These are phyloP conservation scores for Lophius piscatorius DNA, from an alignment of 2,113 vertebrate genomes.

Conservation along the genomic window DNA sequence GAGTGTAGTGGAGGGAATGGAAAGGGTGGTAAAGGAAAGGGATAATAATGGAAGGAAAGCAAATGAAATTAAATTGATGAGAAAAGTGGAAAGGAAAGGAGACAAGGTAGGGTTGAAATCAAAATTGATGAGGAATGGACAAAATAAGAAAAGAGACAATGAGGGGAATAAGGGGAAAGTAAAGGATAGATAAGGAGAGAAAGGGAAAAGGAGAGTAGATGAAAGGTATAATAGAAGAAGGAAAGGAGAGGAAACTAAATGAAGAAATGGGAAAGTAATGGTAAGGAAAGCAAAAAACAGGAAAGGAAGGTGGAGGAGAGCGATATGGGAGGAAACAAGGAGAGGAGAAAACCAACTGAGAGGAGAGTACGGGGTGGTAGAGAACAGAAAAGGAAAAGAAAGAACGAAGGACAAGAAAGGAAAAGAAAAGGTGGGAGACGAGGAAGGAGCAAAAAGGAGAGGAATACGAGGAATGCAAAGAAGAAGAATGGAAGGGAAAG, in stretches of 20 bases:
- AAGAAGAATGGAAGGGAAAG: too few species aligned
- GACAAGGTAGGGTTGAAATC: too few species aligned
- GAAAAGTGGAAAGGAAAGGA: neutral
- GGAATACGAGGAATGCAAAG: neutral
- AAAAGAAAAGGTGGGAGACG: neutral
- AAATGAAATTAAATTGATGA: neutral
- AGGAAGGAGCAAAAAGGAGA: neutral
- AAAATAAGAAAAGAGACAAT: too few species aligned
- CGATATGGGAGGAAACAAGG: neutral
- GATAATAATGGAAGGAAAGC: neutral
- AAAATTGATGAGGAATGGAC: too few species aligned
- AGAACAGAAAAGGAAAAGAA: neutral
- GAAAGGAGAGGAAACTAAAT: neutral
- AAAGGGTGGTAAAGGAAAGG: neutral
- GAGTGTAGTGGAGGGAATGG: neutral
- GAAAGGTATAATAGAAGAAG: neutral
- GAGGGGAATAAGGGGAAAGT: too few species aligned
- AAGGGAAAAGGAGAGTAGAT: too few species aligned
- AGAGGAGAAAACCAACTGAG: too few species aligned
- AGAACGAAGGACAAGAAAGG: neutral
- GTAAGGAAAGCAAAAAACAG: too few species aligned
- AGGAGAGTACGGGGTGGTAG: neutral
- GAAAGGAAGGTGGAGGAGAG: neutral
- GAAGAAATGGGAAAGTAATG: too few species aligned
- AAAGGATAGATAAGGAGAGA: too few species aligned